These are phyloP conservation scores for Uria aalge DNA, from an alignment of 2,113 vertebrate species.

Conservation along the genomic window DNA sequence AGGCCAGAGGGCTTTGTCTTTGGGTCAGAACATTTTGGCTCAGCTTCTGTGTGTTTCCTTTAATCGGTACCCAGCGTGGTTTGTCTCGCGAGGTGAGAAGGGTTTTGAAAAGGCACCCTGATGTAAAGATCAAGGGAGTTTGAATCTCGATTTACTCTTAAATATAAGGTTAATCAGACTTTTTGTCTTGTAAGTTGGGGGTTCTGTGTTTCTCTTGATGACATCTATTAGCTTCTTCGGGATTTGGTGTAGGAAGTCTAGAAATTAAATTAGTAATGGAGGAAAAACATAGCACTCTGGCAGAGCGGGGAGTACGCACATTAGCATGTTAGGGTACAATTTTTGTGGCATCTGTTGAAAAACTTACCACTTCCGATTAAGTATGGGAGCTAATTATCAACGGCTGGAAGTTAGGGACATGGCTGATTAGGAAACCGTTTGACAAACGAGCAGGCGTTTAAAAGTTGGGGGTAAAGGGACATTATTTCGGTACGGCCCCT, in stretches of 20 bases:
- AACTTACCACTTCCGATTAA: not conserved
- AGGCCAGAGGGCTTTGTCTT: not conserved
- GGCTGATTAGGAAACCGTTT: fast-evolving
- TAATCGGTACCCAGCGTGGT: not conserved
- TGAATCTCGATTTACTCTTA: not conserved
- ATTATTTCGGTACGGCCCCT: not conserved
- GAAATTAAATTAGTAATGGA: not conserved
- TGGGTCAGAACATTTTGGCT: not conserved
- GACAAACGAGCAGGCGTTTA: not conserved
- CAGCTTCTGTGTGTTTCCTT: not conserved
- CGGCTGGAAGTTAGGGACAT: not conserved
- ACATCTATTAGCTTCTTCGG: not conserved
- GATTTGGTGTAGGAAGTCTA: not conserved
- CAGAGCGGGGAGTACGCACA: not conserved
- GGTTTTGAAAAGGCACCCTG: not conserved
- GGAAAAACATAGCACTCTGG: not conserved
- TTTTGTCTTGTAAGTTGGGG: not conserved
- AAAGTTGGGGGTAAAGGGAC: not conserved
- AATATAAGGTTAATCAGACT: fast-evolving
- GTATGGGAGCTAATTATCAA: not conserved
- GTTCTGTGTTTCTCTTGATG: not conserved
- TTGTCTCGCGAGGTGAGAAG: not conserved
- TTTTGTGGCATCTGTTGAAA: not conserved
- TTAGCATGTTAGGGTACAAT: not conserved
- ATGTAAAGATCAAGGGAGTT: not conserved